Evolutionary conservation across 2,888 invertebrate genomes (phyloP).

Genomic region (Himalopsyche anomala): DNA sequence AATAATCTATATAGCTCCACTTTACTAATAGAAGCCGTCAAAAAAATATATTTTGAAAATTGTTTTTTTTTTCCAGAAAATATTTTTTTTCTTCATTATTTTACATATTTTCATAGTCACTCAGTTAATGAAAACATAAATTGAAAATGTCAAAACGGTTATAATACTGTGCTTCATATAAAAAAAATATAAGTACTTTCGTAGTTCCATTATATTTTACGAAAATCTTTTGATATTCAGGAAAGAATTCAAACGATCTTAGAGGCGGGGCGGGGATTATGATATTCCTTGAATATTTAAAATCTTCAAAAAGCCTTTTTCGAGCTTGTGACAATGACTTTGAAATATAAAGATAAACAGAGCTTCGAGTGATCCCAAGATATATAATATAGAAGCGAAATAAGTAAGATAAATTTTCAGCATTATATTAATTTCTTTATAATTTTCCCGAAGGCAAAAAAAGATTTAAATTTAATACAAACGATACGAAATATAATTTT

Average conservation of each 20-base stretch:
- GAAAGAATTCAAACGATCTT: constrained; percentile 8
- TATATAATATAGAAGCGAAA: too few species aligned
- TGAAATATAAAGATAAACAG: constrained; percentile 1
- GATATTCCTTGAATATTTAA: constrained; percentile 14
- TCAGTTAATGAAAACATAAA: constrained; percentile 24
- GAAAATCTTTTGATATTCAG: constrained; percentile 11
- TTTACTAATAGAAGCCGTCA: too few species aligned
- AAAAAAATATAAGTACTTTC: background rate
- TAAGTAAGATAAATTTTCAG: too few species aligned
- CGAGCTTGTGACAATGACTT: background rate
- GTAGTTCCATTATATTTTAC: background rate
- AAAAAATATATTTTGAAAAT: too few species aligned
- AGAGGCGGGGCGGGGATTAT: constrained; percentile 1
- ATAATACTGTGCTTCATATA: background rate
- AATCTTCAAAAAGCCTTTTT: constrained; percentile 1
- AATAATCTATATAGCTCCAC: too few species aligned
- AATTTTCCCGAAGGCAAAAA: too few species aligned
- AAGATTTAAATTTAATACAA: too few species aligned
- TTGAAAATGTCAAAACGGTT: constrained; percentile 17
- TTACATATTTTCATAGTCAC: background rate
- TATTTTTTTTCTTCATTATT: too few species aligned
- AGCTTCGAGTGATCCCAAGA: background rate
- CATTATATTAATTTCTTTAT: too few species aligned
- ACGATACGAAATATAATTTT: too few species aligned
- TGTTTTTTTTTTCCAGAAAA: too few species aligned